Conservation (phyloP, 2,797 vertebrate genomes). For the Mormyrops boulengeri region DNA sequence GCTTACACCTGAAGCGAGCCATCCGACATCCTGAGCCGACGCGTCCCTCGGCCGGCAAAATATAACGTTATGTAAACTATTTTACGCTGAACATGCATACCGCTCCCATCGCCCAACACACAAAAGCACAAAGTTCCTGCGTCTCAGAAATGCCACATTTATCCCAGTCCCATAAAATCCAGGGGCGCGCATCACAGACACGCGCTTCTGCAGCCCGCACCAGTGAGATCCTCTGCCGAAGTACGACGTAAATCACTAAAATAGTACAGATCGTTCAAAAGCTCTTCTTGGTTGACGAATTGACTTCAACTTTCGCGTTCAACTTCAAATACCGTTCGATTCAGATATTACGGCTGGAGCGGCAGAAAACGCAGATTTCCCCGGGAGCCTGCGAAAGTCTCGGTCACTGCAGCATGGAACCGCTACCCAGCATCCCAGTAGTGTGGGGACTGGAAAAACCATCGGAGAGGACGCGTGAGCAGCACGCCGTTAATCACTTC, state of each 20-base stretch:
- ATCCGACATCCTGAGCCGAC: not conserved
- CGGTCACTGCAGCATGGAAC: conserved; percentile 36
- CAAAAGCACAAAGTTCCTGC: not conserved
- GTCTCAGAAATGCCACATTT: not conserved
- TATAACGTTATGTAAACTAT: not conserved
- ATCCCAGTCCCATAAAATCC: conserved; percentile 16
- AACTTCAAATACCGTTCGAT: not conserved
- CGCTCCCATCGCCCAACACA: not conserved
- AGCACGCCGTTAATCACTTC: conserved; percentile 23
- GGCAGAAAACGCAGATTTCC: conserved; percentile 27
- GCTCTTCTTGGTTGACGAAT: not conserved
- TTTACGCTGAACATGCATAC: not conserved
- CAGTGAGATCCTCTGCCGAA: not conserved
- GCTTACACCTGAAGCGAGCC: conserved; percentile 13
- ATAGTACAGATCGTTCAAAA: not conserved
- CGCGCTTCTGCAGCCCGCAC: not conserved
- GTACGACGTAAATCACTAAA: conserved; percentile 3
- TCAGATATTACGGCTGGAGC: conserved; percentile 36
- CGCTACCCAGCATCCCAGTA: conserved; percentile 30
- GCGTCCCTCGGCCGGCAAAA: not conserved
- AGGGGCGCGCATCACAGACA: conserved; percentile 5
- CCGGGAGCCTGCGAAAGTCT: conserved; percentile 27
- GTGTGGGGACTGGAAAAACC: conserved; percentile 14
- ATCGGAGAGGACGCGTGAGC: conserved; percentile 11
- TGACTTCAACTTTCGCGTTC: not conserved